Evolutionary conservation across 1,140 invertebrate species (phyloP), one percentile per base, ranked within the genome.

Genomic region (Hylaeus volcanicus): DNA sequence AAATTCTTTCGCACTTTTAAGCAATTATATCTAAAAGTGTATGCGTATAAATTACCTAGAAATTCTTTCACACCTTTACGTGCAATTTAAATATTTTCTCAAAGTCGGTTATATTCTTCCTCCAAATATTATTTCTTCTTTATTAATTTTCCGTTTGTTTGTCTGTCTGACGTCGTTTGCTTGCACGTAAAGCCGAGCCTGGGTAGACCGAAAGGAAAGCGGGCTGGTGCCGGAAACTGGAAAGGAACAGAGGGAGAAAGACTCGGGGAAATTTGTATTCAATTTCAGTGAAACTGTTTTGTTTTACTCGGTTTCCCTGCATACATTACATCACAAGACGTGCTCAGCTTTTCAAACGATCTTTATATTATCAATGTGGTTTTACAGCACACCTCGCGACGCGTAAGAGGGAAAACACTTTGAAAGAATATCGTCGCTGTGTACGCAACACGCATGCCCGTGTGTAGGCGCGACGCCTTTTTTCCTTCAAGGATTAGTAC

Each of bases 201-300:
- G 26, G 26, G 26, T 26, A 26, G 26, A 26, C 26, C 53, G 39
- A 45, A 12, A 43, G 55, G 56, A 60, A n/a, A 63, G 43, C 11
- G 26, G 68, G 41, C 41, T n/a, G 37, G 14, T 26, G 5, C 11
- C 14, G 15, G 51, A n/a, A 1, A 15, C 0, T 15, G 8, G 39
- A 14, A 48, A 48, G 12, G 48, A 8, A 45, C 12, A 63, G 45
- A 6, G 45, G 39, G 41, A 58, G 53, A 77, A 64, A 73, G 74
- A 81, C 58, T 48, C 60, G 45, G 48, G 81, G 83, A 86, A 90
- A 89, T 89, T 89, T 89, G 84, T 89, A 90, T 90, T 90, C 85
- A 88, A 90, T 89, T 89, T 89, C 86, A 86, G 83, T 85, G 74
- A 39, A 75, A 85, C 83, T 89, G 86, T 90, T 90, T 89, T 88